These are phyloP conservation scores for Trichomalopsis sarcophagae DNA, from an alignment of 1,140 invertebrate genomes.

Conservation along the genomic window DNA sequence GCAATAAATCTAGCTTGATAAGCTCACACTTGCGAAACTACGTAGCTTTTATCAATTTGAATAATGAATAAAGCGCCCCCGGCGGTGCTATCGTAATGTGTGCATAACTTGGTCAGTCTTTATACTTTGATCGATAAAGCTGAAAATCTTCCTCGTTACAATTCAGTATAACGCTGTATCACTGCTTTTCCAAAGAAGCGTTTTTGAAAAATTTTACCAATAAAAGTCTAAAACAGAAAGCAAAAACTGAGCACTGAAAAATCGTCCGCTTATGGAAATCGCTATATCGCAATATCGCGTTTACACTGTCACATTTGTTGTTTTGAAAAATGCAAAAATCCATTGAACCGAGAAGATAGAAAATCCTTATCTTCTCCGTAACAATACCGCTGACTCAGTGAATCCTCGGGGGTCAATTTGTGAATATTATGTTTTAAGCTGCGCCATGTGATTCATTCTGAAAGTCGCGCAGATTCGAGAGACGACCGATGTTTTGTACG, in stretches of 20 bases:
- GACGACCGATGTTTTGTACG: not conserved
- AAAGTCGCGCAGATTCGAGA: constrained; percentile 3
- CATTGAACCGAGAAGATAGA: no score
- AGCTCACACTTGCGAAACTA: not conserved
- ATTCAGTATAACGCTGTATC: no score
- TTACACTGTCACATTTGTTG: no score
- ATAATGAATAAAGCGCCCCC: not conserved
- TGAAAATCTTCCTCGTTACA: not conserved
- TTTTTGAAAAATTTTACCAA: no score
- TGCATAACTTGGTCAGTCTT: not conserved
- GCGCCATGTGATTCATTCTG: not conserved
- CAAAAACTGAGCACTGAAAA: no score
- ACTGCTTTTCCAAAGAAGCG: no score
- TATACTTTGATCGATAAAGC: not conserved
- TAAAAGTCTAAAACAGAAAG: no score
- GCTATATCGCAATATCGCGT: no score
- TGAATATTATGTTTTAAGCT: constrained; percentile 8
- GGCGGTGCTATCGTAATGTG: not conserved
- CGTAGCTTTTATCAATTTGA: not conserved
- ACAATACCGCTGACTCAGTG: constrained; percentile 4
- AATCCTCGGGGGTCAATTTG: not conserved
- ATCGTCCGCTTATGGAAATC: no score
- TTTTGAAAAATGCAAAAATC: no score
- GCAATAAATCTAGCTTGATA: no score
- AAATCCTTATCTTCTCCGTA: not conserved